These are phyloP conservation scores for Meloidogyne hapla DNA, from an alignment of 1,140 invertebrate species.

Conservation along the genomic window DNA sequence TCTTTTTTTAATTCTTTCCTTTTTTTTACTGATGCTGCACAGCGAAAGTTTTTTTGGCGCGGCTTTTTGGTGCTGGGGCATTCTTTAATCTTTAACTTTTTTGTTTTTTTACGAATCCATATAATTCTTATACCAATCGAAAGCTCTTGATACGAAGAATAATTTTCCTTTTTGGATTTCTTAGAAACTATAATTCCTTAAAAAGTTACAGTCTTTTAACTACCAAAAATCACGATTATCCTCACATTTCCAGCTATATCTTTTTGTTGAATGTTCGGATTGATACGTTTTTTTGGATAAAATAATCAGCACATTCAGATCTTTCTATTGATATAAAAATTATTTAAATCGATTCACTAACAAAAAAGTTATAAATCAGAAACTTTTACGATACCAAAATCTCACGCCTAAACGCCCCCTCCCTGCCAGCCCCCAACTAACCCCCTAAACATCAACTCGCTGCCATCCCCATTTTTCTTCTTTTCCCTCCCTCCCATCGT, in stretches of 20 bases:
- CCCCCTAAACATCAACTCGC: too few species aligned
- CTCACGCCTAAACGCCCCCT: neutral
- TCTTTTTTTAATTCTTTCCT: neutral
- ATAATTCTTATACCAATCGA: neutral
- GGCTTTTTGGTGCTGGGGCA: neutral
- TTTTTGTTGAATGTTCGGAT: too few species aligned
- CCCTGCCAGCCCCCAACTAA: too few species aligned
- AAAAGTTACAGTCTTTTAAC: neutral
- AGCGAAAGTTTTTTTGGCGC: neutral
- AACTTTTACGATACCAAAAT: neutral
- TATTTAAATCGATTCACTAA: neutral
- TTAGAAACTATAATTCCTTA: too few species aligned
- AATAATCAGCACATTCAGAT: too few species aligned
- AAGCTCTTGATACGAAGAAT: neutral
- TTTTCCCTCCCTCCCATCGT: neutral
- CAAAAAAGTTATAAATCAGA: neutral
- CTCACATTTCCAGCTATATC: too few species aligned
- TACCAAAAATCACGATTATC: too few species aligned
- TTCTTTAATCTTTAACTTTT: neutral
- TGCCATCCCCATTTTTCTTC: neutral
- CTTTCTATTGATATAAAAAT: too few species aligned
- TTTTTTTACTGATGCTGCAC: constrained; percentile 20
- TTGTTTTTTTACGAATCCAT: neutral
- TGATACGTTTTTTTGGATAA: too few species aligned
- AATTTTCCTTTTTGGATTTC: neutral